A percentile compares a stretch with the other conserved stretches of the same genome.
These are phyloP conservation scores for Schizopygopsis pylzovi DNA, from an alignment of 2,797 vertebrate genomes.

Conservation along the genomic window DNA sequence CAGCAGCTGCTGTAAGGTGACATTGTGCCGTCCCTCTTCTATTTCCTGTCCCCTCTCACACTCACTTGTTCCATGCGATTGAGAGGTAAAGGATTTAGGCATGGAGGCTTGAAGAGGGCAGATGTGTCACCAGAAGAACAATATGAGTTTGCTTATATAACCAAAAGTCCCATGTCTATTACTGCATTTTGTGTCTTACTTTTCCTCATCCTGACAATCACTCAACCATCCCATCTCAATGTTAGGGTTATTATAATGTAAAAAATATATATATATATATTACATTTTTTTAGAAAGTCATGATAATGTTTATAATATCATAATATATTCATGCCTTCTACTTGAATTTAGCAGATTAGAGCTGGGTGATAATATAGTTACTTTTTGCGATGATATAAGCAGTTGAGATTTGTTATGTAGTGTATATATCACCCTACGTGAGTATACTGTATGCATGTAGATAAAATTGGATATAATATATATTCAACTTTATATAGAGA, in stretches of 20 bases:
- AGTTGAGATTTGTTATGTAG: background rate
- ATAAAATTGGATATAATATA: background rate
- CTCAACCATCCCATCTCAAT: background rate
- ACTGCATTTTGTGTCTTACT: background rate
- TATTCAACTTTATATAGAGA: background rate
- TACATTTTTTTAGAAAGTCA: background rate
- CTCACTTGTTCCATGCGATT: constrained; percentile 20
- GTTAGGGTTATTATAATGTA: too few species aligned
- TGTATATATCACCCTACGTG: background rate
- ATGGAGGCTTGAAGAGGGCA: constrained; percentile 22
- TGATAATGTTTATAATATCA: background rate
- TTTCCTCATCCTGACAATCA: background rate
- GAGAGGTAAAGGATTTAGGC: constrained; percentile 49
- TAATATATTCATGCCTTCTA: background rate
- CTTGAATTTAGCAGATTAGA: background rate
- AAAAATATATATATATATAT: too few species aligned
- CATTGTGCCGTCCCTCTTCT: constrained; percentile 64
- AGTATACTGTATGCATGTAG: background rate
- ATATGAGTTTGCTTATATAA: background rate
- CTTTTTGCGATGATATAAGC: background rate
- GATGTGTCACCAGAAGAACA: constrained; percentile 7
- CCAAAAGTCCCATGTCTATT: background rate
- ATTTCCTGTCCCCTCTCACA: constrained; percentile 30
- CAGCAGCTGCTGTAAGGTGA: constrained; percentile 79
- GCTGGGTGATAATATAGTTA: background rate